These are phyloP conservation scores for Harpegnathos saltator DNA, from an alignment of 1,140 invertebrate species.

Conservation along the genomic window DNA sequence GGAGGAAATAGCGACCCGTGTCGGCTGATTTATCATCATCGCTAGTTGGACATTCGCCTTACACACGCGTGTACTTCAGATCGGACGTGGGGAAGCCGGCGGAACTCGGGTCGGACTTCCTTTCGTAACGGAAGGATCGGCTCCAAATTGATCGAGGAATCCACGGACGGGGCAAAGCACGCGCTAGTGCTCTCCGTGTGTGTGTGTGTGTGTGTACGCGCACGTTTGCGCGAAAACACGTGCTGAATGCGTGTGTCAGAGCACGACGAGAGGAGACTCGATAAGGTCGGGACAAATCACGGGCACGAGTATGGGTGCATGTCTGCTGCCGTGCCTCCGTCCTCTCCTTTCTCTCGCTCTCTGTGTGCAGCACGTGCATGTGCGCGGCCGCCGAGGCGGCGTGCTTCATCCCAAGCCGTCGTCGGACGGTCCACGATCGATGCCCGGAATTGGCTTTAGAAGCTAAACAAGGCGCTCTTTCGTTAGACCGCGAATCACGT, in stretches of 20 bases:
- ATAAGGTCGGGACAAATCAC: slow-evolving; percentile 34
- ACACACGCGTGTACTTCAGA: slow-evolving; percentile 12
- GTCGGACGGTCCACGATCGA: slow-evolving; percentile 16
- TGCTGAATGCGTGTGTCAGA: not conserved
- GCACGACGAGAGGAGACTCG: not conserved
- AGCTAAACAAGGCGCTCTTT: slow-evolving; percentile 42
- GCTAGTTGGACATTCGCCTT: no score
- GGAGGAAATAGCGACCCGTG: no score
- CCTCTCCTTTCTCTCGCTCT: no score
- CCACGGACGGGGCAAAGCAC: not conserved
- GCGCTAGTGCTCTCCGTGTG: no score
- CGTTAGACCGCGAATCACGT: slow-evolving; percentile 38
- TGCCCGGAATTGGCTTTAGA: slow-evolving; percentile 31
- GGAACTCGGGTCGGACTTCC: not conserved
- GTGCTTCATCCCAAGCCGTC: slow-evolving; percentile 8
- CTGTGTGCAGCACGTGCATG: no score
- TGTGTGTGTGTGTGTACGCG: not conserved
- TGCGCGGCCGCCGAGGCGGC: not conserved
- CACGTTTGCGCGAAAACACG: not conserved
- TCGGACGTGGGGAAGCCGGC: not conserved
- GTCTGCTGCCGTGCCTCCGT: not conserved
- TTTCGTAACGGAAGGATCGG: slow-evolving; percentile 7
- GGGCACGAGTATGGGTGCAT: slow-evolving; percentile 19
- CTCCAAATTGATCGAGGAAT: slow-evolving; percentile 4
- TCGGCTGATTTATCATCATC: no score